Base-by-base conservation (phyloP, 2,888 invertebrate species). In the Tiliacea citrago region DNA sequence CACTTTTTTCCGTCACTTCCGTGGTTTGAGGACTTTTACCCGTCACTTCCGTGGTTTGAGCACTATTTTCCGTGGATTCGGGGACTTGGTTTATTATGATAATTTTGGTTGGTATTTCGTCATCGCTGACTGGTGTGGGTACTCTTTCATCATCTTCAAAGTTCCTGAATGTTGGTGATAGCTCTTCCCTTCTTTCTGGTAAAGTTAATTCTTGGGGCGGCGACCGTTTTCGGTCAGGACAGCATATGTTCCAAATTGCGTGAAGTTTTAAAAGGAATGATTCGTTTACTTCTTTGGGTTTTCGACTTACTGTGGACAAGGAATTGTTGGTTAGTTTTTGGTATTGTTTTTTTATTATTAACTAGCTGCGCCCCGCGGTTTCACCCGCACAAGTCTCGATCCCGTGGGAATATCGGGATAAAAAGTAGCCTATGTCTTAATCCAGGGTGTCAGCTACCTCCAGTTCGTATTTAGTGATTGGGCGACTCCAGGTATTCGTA, bases 211-310 rank as follows among this genome's bases (percentile, higher is more conserved):
- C 93, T 62, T 84, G 88, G 0, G 92, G 88, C 0, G 86, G 82
- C 6, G 88, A 82, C 2, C 85, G 89, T 51, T 88, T 91, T 1
- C 96, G 83, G 57, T 95, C 94, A 0, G 95, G 95, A 49, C 96
- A 95, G 67, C 94, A 95, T 0, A 89, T 87, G 82, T 92, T 90
- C 96, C 96, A 96, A 0, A 96, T 83, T 0, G 80, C 80, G 75
- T 95, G 91, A 0, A 96, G 87, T 57, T 91, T 90, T 8, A 81
- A 79, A 0, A 96, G 87, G 58, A 94, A 92, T 0, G 77, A 8
- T 0, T 94, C 93, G 0, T 88, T 92, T 0, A 96, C 82, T 47
- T 93, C 90, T 2, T 86, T 80, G 0, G 95, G 95, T 66, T 91
- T 93, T 35, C 92, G 89, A 81, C 94, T 94, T 4, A 93, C 96